Conservation (phyloP, 2,888 invertebrate species). For the Catocala sponsa region DNA sequence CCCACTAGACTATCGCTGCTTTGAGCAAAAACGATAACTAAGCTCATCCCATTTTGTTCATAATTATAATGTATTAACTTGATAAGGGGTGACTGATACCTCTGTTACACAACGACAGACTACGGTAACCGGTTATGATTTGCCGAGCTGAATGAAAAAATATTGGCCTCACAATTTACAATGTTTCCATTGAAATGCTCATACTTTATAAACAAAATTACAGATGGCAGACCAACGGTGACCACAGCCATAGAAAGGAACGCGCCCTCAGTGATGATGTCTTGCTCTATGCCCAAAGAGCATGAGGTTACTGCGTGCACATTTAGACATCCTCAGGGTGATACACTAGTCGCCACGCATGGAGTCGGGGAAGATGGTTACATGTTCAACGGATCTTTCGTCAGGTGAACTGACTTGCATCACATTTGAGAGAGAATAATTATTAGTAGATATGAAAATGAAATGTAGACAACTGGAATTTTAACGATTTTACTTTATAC, state of each 20-base stretch:
- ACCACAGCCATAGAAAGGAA: slow-evolving; percentile 54
- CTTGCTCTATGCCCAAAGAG: slow-evolving; percentile 62
- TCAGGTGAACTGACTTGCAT: slow-evolving; percentile 52
- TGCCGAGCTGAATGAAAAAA: too few species aligned
- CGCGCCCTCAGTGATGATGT: slow-evolving; percentile 58
- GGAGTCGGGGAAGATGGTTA: slow-evolving; percentile 72
- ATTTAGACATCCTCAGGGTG: slow-evolving; percentile 71
- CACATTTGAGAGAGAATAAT: background rate
- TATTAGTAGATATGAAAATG: too few species aligned
- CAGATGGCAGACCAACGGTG: slow-evolving; percentile 63
- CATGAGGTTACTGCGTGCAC: slow-evolving; percentile 64
- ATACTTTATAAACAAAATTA: slow-evolving; percentile 15
- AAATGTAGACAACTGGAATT: too few species aligned
- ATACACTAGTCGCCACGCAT: slow-evolving; percentile 63
- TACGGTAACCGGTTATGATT: too few species aligned
- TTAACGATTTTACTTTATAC: too few species aligned
- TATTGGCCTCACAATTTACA: too few species aligned
- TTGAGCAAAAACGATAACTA: too few species aligned
- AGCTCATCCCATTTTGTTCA: too few species aligned
- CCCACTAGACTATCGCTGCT: too few species aligned
- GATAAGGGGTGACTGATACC: too few species aligned
- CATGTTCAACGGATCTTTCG: slow-evolving; percentile 55
- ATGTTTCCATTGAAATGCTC: background rate
- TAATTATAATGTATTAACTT: too few species aligned
- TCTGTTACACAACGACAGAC: too few species aligned